Evolutionary conservation across 2,113 vertebrate genomes (phyloP), one percentile per base, ranked within the genome.

Genomic region (Sakesphorus luctuosus): DNA sequence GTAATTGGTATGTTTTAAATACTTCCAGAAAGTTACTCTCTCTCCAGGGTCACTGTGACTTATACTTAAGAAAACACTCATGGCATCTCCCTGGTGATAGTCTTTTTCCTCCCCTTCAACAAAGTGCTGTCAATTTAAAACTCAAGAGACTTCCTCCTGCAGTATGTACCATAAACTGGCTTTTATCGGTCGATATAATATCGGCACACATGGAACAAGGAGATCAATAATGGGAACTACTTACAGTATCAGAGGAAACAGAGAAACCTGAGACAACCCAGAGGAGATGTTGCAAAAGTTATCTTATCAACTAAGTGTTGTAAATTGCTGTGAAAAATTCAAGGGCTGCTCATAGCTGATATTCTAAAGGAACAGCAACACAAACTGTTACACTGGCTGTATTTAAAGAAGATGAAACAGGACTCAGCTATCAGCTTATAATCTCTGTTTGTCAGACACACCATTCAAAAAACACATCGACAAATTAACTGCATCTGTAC

Each of bases 41-140:
- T 62, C 72, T 29, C 62, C 72, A 74, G 72, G 65, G 89, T 93
- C 83, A 90, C 68, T 9, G 67, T 86, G 94, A 94, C 95, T 82
- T 36, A 4, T 11, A 33, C 53, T 18, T 4, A 0, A 15, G 76
- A 76, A 82, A 82, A 4, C 19, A 19, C 8, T 7, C 21, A 55
- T 15, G 90, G 49, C 40, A 93, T 79, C 67, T 72, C 62, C 58
- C n/a, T 69, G 65, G 88, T 24, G 96, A 91, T 80, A 95, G 67
- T 17, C 63, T 84, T 84, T 58, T 69, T 73, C 47, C 52, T 86
- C 80, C n/a, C 47, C 10, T 93, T 90, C 69, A 36, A 46, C 35
- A 62, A 33, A 13, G 7, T 55, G 18, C 15, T 71, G 59, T 46
- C 55, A 90, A 80, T 93, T 87, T 73, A 61, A 71, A 96, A 44